Evolutionary conservation across 23 tunicate species (phyloP).

Genomic region (Diplosoma virens): DNA sequence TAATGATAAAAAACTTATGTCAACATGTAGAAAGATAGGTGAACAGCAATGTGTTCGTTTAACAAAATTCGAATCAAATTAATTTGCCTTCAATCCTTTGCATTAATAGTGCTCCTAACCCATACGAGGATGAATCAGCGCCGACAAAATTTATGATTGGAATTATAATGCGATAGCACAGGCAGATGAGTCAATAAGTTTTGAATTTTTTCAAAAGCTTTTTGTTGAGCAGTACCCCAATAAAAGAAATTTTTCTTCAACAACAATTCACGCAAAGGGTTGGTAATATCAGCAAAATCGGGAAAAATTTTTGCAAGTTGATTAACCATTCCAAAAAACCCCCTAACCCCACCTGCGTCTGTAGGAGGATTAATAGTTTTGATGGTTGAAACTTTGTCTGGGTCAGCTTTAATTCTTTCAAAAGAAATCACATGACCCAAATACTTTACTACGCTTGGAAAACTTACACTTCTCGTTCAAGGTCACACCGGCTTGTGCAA

Average conservation of each 20-base stretch:
- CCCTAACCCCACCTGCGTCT: not conserved
- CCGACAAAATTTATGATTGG: conserved; percentile 1
- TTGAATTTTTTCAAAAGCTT: too few relatives aligned
- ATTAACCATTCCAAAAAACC: conserved; percentile 31
- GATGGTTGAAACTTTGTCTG: not conserved
- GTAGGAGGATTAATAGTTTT: not conserved
- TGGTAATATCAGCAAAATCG: conserved; percentile 9
- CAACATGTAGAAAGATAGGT: too few relatives aligned
- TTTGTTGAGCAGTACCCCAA: too few relatives aligned
- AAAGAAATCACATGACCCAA: conserved; percentile 12
- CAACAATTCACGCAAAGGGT: conserved; percentile 13
- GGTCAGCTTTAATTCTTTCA: conserved; percentile 12
- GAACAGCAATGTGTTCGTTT: too few relatives aligned
- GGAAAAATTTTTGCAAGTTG: conserved; percentile 20
- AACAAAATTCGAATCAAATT: too few relatives aligned
- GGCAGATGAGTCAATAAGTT: not conserved
- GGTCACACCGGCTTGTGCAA: conserved; percentile 11
- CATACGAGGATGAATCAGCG: conserved; percentile 9
- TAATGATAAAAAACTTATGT: too few relatives aligned
- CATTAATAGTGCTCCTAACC: conserved; percentile 29
- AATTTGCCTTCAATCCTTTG: conserved; percentile 8
- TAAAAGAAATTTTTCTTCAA: not conserved
- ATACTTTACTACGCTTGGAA: not conserved
- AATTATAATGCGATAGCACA: conserved; percentile 14
- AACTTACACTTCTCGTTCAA: conserved; percentile 50